Percentiles rank a stretch among this genome's conserved stretches.
Evolutionary conservation across 2,888 invertebrate species (phyloP).

Genomic region (Gnatocerus cornutus): DNA sequence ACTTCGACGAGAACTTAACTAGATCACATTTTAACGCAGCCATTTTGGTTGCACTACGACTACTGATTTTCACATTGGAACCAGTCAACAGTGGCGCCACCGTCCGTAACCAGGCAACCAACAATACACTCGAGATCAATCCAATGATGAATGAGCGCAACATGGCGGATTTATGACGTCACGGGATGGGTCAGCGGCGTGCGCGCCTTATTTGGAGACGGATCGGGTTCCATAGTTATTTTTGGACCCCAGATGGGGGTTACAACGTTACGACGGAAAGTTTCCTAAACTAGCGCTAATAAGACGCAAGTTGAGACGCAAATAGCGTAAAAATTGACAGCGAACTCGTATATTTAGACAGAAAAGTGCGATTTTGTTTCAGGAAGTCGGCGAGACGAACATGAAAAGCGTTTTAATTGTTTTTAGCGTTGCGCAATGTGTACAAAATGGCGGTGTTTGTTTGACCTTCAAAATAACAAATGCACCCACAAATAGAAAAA

Average conservation of each 20-base stretch:
- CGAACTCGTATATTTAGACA: too few species aligned
- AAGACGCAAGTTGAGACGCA: too few species aligned
- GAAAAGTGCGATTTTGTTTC: too few species aligned
- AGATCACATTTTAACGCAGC: constrained; percentile 74
- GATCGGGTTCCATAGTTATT: constrained; percentile 59
- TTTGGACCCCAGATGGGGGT: constrained; percentile 51
- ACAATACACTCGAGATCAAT: constrained; percentile 32
- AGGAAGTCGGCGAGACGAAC: too few species aligned
- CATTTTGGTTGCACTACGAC: constrained; percentile 74
- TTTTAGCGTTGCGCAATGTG: too few species aligned
- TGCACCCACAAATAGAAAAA: too few species aligned
- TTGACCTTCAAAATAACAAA: too few species aligned
- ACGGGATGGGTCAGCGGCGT: constrained; percentile 48
- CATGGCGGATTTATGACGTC: constrained; percentile 50
- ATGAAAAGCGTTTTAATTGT: too few species aligned
- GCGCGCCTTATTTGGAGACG: constrained; percentile 60
- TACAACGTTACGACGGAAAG: constrained; percentile 5
- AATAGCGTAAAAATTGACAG: too few species aligned
- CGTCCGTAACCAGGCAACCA: constrained; percentile 43
- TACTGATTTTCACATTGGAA: constrained; percentile 40
- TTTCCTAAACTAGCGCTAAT: not conserved
- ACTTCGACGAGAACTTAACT: constrained; percentile 57
- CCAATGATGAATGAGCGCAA: not conserved
- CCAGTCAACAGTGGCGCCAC: constrained; percentile 26
- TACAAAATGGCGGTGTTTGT: too few species aligned